Base-by-base conservation (phyloP, 1,140 invertebrate genomes). In the Diprion similis region DNA sequence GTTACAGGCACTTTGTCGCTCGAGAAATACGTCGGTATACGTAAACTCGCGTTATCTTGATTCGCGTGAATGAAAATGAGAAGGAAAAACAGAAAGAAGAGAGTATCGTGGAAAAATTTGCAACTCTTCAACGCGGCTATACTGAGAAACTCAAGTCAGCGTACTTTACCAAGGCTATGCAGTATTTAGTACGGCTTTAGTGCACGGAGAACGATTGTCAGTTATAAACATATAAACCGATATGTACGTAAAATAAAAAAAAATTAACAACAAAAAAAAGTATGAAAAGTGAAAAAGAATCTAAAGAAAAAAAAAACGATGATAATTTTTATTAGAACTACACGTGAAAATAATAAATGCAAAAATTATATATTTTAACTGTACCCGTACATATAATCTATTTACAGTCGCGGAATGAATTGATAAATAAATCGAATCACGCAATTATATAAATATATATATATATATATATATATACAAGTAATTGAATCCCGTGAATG, bases 351-450 rank as follows among this genome's bases (percentile, higher is more conserved):
- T 76, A 3, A 75, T 76, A 76, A 81, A 85, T 83, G 80, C 77
- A 85, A 86, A 87, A 81, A 37, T 37, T 83, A 85, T 87, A 87
- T 87, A 87, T 86, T 86, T 87, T 87, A 85, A 82, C 84, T 86
- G 79, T 85, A 84, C 80, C 84, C 82, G 79, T 85, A 82, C 17
- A 19, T 80, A 79, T 77, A 81, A 81, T 79, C 24, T 37, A 37
- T 37, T 37, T 37, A 37, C 24, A 37, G 24, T 37, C 24, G 24
- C 65, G 68, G 46, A 68, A 76, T 70, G 73, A 76, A 77, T 78
- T 76, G 75, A 75, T 82, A 79, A 82, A 75, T 80, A 76, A 37
- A 37, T 37, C 24, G 24, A 37, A 37, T 37, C 9, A 59, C 51
- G 6, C 9, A 17, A 59, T 59, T 17, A 59, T 59, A 59, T 15